phyloP scores from a whole-genome alignment of 2,113 vertebrate species.

The Oncorhynchus gorbuscha region DNA sequence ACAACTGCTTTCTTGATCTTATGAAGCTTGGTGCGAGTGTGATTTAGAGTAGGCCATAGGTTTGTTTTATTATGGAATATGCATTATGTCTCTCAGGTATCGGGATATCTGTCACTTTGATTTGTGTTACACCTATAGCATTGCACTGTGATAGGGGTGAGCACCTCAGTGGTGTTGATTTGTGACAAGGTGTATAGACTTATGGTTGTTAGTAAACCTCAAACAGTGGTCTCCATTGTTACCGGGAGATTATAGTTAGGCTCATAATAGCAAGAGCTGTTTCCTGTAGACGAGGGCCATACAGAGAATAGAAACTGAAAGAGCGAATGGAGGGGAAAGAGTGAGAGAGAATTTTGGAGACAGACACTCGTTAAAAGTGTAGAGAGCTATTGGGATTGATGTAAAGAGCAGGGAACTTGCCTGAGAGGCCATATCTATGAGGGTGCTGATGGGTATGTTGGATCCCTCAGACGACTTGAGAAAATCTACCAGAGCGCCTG shows the following conservation, averaged over 20 bases:
- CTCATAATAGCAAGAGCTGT: constrained; percentile 21
- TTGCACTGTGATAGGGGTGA: neutral
- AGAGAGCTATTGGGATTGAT: neutral
- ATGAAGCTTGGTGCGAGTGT: neutral
- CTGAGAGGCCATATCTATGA: constrained; percentile 96
- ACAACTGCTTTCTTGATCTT: neutral
- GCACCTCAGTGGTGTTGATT: neutral
- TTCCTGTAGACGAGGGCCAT: constrained; percentile 17
- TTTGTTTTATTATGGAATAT: too few species aligned
- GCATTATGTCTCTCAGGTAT: too few species aligned
- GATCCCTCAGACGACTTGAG: constrained; percentile 85
- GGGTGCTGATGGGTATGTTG: constrained; percentile 76
- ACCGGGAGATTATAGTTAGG: constrained; percentile 22
- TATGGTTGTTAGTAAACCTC: neutral
- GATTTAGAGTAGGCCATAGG: too few species aligned
- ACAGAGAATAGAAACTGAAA: too few species aligned
- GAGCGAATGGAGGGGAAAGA: constrained; percentile 20
- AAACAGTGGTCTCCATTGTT: constrained; percentile 21
- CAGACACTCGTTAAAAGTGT: neutral
- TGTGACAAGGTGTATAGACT: constrained; percentile 31
- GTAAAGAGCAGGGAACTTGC: constrained; percentile 55
- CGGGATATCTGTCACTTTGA: too few species aligned
- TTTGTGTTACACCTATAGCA: too few species aligned
- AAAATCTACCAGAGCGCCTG: constrained; percentile 95
- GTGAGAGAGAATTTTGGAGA: neutral